Conservation (phyloP, 1,140 invertebrate species). For the Whitmania pigra region DNA sequence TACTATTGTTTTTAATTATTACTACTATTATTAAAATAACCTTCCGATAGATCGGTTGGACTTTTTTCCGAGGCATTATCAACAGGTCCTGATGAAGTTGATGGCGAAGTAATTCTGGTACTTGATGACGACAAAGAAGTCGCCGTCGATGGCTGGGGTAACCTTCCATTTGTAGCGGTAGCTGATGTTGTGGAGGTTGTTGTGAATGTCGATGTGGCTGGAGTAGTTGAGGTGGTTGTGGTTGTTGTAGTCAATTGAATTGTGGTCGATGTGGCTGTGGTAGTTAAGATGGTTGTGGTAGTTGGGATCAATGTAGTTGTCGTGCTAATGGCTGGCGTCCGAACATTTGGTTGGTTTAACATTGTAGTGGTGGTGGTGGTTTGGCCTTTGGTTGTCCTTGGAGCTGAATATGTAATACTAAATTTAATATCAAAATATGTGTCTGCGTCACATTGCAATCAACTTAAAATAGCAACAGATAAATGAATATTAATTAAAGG, state of each 20-base stretch:
- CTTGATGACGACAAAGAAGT: background rate
- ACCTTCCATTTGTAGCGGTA: background rate
- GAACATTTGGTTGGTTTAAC: background rate
- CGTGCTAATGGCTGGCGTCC: background rate
- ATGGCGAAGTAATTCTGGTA: no score
- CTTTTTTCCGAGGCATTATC: background rate
- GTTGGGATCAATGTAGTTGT: background rate
- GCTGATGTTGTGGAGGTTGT: background rate
- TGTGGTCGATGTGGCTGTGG: background rate
- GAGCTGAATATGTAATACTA: no score
- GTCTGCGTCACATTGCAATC: background rate
- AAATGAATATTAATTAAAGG: background rate
- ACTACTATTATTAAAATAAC: no score
- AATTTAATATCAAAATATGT: background rate
- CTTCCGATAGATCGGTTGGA: background rate
- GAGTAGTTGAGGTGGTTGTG: background rate
- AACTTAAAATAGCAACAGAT: background rate
- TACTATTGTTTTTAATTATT: no score
- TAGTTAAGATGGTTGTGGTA: background rate
- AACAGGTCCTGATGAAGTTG: background rate
- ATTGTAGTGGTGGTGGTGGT: background rate
- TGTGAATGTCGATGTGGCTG: background rate
- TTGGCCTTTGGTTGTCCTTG: background rate
- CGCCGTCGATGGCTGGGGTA: background rate
- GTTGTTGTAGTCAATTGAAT: background rate